A percentile compares a stretch with the other conserved stretches of the same genome.
Conservation (phyloP, 2,113 vertebrate genomes). For the Perognathus longimembris region DNA sequence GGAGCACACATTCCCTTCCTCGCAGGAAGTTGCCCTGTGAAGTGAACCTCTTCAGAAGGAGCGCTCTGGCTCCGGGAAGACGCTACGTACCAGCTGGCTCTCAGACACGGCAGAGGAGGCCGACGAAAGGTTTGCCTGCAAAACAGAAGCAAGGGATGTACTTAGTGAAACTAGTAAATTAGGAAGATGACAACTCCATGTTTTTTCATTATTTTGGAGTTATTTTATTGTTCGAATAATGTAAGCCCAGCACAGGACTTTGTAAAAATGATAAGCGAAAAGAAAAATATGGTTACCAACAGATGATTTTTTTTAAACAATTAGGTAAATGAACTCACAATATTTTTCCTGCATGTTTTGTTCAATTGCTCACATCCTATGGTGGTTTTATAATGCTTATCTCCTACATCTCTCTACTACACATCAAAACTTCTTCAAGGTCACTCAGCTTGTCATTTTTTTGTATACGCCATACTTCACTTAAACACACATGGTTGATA, state of each 20-base stretch:
- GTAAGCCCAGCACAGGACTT: background rate
- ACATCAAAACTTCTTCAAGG: slow-evolving; percentile 6
- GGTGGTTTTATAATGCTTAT: background rate
- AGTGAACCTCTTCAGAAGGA: background rate
- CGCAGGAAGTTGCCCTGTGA: background rate
- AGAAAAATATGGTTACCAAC: background rate
- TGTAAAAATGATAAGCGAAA: background rate
- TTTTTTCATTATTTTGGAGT: background rate
- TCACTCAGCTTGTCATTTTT: background rate
- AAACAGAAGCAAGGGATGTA: slow-evolving; percentile 56
- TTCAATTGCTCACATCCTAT: background rate
- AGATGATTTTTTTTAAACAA: background rate
- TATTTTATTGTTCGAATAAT: slow-evolving; percentile 27
- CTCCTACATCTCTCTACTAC: background rate
- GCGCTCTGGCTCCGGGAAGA: background rate
- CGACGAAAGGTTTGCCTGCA: slow-evolving; percentile 90
- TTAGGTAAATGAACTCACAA: background rate
- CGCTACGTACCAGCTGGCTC: slow-evolving; percentile 85
- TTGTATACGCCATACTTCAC: background rate
- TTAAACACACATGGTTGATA: background rate
- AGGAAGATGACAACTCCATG: background rate
- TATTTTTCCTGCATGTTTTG: slow-evolving; percentile 2
- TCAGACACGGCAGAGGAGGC: slow-evolving; percentile 77
- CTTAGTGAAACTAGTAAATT: slow-evolving; percentile 36
- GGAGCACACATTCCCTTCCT: background rate